Base-by-base conservation (phyloP, 2,113 vertebrate species). In the Canis aureus region DNA sequence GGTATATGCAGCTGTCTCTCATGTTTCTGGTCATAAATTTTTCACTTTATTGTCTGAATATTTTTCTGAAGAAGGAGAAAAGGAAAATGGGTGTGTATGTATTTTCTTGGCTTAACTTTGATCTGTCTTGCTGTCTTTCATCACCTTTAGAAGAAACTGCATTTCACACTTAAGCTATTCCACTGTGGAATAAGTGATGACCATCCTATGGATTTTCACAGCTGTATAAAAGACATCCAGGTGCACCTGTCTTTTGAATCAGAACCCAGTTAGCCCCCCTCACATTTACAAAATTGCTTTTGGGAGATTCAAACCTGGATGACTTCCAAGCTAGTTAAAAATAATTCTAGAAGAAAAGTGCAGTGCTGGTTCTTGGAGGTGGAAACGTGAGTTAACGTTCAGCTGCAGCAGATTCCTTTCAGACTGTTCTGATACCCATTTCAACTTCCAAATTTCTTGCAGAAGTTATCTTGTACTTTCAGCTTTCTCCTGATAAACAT, bases 261-360 rank as follows among this genome's bases (percentile, higher is more conserved):
- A 86, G 25, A 94, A 74, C 62, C 83, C 67, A 96, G 94, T 80
- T 51, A 97, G 95, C 9, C 95, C 22, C 55, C 94, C 81, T 97
- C 71, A 69, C 92, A 69, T 96, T 95, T 94, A 97, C 57, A 97
- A 93, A 97, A 90, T 96, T 35, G 43, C 90, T 73, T 92, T 92
- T 94, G 79, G 91, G 98, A 96, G 95, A 97, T 62, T 97, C 66
- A 96, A 85, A 92, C 20, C 27, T 98, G 88, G 74, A 97, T 94
- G 71, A 67, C 95, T 93, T 98, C 95, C 97, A 98, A 97, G 5
- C 71, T 96, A 55, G 74, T 95, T 98, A 98, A 95, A 98, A 98
- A 59, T 97, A 98, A 97, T 84, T 98, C 90, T 98, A 87, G 90
- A 95, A 95, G 84, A 82, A 98, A 98, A 94, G 32, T 94, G 29